Conservation (phyloP, 2,113 vertebrate genomes). For the Hippocampus zosterae region DNA sequence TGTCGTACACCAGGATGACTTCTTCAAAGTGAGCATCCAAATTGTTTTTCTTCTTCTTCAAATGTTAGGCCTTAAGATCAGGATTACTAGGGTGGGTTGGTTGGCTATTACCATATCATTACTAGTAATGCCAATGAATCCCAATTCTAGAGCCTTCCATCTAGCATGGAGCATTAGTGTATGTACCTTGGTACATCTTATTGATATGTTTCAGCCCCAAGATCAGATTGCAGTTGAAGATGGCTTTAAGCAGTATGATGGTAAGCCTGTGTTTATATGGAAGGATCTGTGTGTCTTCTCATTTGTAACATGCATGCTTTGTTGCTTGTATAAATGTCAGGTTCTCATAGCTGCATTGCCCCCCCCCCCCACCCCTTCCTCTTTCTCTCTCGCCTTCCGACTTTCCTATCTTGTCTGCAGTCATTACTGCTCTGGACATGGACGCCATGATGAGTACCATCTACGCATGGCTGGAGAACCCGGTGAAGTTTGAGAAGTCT, state of each 20-base stretch:
- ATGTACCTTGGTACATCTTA: conserved; percentile 74
- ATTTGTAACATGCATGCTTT: conserved; percentile 52
- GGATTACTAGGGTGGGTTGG: neutral
- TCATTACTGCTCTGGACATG: conserved; percentile 91
- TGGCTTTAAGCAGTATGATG: conserved; percentile 98
- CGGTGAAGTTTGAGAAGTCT: conserved; percentile 88
- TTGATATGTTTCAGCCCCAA: conserved; percentile 90
- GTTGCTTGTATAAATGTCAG: neutral
- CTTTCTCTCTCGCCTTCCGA: conserved; percentile 1
- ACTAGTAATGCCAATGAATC: neutral
- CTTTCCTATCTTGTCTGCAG: conserved; percentile 45
- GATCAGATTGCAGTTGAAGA: conserved; percentile 95
- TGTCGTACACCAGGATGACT: conserved; percentile 91
- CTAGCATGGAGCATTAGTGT: conserved; percentile 53
- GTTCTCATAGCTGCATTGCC: conserved; percentile 28
- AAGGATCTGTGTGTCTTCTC: conserved; percentile 29
- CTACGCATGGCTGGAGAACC: conserved; percentile 83
- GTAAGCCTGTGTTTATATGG: conserved; percentile 78
- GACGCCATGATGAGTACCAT: conserved; percentile 95
- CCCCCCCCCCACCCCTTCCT: conserved; percentile 12
- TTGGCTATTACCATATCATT: conserved; percentile 10
- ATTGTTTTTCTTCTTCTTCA: conserved; percentile 2
- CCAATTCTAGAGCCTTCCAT: conserved; percentile 27
- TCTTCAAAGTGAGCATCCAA: conserved; percentile 83
- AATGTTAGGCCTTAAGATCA: conserved; percentile 3